Evolutionary conservation across 2,888 invertebrate genomes (phyloP), one percentile per base, ranked within the genome.

Genomic region (Drosophila meridiana): DNA sequence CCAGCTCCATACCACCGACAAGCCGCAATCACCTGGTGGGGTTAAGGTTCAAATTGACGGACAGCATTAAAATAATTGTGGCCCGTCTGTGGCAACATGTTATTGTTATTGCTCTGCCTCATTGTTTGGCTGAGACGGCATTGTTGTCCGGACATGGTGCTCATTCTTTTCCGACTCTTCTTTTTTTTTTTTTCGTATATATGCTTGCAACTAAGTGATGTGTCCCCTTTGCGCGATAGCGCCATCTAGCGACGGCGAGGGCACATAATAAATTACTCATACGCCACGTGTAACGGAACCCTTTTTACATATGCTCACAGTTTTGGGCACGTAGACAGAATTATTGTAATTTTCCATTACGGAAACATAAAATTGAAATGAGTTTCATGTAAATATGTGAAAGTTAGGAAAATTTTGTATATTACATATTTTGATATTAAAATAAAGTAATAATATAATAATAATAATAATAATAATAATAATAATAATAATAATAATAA

Each of bases 11-110:
- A 20, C 20, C 11, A 20, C 20, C 20, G 7, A 0, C 45, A 45
- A 9, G 1, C 28, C 59, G 20, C 40, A 20, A 32, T 3, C 42
- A 45, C 43, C 50, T 38, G 45, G 13, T 34, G 43, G 38, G 55
- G 69, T 50, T 70, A 69, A 70, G 69, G 69, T 69, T 40, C 50
- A 47, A 66, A 28, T 14, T 70, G 70, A 70, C 70, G 43, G 61
- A 61, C 58, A 52, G 69, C 40, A 53, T 72, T 72, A 53, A 64
- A 75, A 78, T 78, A 78, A 78, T 78, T 75, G 79, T 78, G 66
- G 56, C 63, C 13, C 50, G 63, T 78, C 61, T 72, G 59, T 63
- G 53, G 61, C 32, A 42, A 67, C 62, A 55, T 63, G 62, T 67
- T 76, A 63, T 76, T 76, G 77, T 77, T 72, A 76, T 61, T 58